phyloP scores from a whole-genome alignment of 2,113 vertebrate genomes.

The Callospermophilus lateralis region DNA sequence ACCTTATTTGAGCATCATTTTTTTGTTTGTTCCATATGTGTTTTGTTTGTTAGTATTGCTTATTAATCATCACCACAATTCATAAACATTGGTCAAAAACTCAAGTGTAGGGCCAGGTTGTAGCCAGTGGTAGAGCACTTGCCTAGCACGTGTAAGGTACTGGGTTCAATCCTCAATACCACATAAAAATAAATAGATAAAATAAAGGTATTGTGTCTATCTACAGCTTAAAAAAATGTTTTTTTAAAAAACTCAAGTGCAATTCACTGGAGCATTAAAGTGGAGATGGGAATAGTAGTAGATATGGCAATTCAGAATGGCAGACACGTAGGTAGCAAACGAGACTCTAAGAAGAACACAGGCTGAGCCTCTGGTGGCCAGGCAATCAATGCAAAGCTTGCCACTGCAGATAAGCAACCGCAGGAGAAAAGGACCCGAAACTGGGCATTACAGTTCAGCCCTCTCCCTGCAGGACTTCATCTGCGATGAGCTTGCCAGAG shows the following conservation, averaged over 20 bases:
- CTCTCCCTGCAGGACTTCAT: background rate
- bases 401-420: too few relatives aligned
- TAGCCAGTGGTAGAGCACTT: too few relatives aligned
- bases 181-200: too few relatives aligned
- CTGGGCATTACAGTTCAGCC: accelerated
- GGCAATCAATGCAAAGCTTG: background rate
- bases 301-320: background rate
- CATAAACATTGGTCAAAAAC: background rate
- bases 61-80: background rate
- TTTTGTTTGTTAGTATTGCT: background rate
- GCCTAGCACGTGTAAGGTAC: too few relatives aligned
- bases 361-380: background rate
- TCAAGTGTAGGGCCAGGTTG: background rate
- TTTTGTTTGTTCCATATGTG: background rate
- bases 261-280: background rate
- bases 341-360: background rate
- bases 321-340: background rate
- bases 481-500: background rate
- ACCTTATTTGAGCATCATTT: background rate
- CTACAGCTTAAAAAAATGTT: too few relatives aligned
- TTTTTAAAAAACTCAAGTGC: too few relatives aligned
- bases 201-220: too few relatives aligned
- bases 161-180: too few relatives aligned
- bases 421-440: background rate
- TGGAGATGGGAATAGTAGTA: background rate